Evolutionary conservation across 2,797 vertebrate species (phyloP).

Genomic region (Harpagifer antarcticus): DNA sequence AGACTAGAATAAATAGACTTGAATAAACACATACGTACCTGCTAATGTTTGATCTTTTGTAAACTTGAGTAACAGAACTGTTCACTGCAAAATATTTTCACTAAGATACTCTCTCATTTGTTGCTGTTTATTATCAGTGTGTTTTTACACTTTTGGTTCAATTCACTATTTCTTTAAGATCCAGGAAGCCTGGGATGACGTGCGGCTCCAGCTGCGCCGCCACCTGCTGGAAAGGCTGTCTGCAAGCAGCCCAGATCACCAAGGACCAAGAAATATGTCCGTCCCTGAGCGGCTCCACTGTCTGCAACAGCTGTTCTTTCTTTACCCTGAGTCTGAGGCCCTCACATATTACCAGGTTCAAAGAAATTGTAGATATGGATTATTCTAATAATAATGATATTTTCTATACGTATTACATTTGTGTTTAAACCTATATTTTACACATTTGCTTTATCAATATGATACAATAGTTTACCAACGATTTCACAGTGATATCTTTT

Average conservation of each 20-base stretch:
- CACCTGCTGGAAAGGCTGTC: slow-evolving; percentile 89
- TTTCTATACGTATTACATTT: background rate
- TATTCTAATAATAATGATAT: background rate
- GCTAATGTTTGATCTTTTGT: background rate
- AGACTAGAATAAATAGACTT: background rate
- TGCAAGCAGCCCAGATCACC: slow-evolving; percentile 29
- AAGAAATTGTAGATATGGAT: background rate
- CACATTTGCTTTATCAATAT: background rate
- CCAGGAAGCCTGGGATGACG: slow-evolving; percentile 90
- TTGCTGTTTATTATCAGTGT: background rate
- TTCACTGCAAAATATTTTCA: background rate
- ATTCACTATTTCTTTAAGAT: slow-evolving; percentile 62
- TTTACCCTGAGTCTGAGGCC: slow-evolving; percentile 91
- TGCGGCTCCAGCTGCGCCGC: slow-evolving; percentile 88
- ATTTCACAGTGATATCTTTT: slow-evolving; percentile 2
- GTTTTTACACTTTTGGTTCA: background rate
- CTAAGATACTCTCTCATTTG: background rate
- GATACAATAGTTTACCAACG: background rate
- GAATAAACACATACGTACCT: background rate
- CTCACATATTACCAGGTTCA: slow-evolving; percentile 87
- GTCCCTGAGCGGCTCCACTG: slow-evolving; percentile 82
- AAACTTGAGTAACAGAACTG: background rate
- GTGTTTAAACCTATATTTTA: background rate
- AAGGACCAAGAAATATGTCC: slow-evolving; percentile 15
- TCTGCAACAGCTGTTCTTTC: slow-evolving; percentile 90